A percentile compares a stretch with the other conserved stretches of the same genome.
phyloP scores from a whole-genome alignment of 92 coral and sea anemone species.

The Siderastrea siderea region DNA sequence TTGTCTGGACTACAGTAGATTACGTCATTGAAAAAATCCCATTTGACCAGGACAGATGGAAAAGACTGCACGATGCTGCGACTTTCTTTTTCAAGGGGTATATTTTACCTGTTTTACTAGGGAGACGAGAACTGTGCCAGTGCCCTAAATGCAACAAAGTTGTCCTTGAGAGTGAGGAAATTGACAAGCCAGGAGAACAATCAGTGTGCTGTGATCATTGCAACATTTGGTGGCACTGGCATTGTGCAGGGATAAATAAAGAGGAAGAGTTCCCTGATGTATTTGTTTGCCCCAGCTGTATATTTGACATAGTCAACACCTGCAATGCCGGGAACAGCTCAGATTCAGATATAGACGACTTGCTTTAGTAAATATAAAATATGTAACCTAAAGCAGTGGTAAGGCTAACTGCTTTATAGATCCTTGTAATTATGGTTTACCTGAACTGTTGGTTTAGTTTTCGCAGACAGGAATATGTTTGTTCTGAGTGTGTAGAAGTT shows the following conservation, averaged over 20 bases:
- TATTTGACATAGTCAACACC: no score
- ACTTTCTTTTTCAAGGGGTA: slow-evolving; percentile 50
- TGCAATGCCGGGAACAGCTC: no score
- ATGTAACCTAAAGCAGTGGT: no score
- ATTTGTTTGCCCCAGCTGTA: no score
- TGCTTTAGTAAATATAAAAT: not conserved
- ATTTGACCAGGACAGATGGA: slow-evolving; percentile 40
- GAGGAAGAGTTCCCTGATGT: no score
- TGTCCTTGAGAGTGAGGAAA: slow-evolving; percentile 47
- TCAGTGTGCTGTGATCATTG: slow-evolving; percentile 55
- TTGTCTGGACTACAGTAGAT: slow-evolving; percentile 50
- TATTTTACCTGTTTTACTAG: slow-evolving; percentile 51
- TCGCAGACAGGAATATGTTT: no score
- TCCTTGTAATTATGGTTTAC: no score
- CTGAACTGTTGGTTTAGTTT: no score
- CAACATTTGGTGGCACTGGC: slow-evolving; percentile 59
- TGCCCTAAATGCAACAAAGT: slow-evolving; percentile 52
- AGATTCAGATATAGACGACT: not conserved
- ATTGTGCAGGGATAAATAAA: slow-evolving; percentile 12
- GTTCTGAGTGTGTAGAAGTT: no score
- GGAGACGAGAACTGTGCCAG: slow-evolving; percentile 30
- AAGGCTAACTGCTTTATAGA: no score
- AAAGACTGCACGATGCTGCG: slow-evolving; percentile 32
- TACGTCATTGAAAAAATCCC: slow-evolving; percentile 30
- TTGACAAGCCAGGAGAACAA: slow-evolving; percentile 52